These are phyloP conservation scores for Cryptoblepharus egeriae DNA, from an alignment of 2,797 vertebrate species.

Conservation along the genomic window DNA sequence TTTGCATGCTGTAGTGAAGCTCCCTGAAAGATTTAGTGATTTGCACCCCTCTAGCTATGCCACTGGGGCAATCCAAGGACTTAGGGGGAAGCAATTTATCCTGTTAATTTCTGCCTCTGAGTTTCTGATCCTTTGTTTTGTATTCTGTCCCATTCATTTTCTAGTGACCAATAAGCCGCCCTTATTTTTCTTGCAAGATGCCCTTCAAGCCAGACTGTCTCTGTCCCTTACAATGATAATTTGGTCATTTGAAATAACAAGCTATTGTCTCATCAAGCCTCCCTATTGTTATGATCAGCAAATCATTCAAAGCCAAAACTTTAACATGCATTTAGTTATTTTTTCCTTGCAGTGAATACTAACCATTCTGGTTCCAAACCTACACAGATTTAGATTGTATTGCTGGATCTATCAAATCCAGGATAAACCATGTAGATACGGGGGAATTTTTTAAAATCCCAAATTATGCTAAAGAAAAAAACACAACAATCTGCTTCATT, in stretches of 20 bases:
- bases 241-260: neutral
- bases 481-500: neutral
- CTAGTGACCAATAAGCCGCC: neutral
- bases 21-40: too few species aligned
- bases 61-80: too few species aligned
- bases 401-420: neutral
- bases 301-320: neutral
- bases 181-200: neutral
- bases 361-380: neutral
- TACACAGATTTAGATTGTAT: neutral
- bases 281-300: too few species aligned
- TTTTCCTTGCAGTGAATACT: neutral
- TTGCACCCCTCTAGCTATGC: too few species aligned
- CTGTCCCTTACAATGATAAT: neutral
- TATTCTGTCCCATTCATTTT: neutral
- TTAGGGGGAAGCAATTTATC: too few species aligned
- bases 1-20: too few species aligned
- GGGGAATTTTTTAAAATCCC: neutral
- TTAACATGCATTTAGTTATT: neutral
- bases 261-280: neutral
- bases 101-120: too few species aligned
- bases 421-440: neutral
- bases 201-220: neutral
- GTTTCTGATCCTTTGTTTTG: too few species aligned
- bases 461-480: neutral